Conservation (phyloP, 2,797 vertebrate genomes). For the Tolypeutes matacus region DNA sequence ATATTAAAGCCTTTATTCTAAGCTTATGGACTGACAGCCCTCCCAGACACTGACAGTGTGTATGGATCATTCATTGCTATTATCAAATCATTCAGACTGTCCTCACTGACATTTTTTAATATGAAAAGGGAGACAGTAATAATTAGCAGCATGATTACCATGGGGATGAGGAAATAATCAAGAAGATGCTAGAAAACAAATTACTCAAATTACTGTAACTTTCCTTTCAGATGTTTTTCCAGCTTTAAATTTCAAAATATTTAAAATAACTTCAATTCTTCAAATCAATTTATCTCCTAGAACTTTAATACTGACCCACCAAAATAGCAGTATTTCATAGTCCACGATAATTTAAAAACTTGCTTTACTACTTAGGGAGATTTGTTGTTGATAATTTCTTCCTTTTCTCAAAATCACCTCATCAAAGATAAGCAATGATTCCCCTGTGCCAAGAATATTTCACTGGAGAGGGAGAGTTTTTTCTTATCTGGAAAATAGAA, state of each 20-base stretch:
- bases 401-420: constrained; percentile 53
- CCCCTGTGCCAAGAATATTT: constrained; percentile 3
- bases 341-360: constrained; percentile 5
- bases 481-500: constrained; percentile 23
- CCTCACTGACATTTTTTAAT: not conserved
- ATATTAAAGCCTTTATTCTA: not conserved
- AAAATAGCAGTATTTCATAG: not conserved
- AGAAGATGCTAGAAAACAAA: not conserved
- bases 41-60: not conserved
- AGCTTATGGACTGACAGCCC: not conserved
- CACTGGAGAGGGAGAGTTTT: not conserved
- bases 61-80: not conserved
- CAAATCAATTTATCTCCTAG: constrained; percentile 11
- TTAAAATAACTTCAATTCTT: constrained; percentile 52
- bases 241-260: constrained; percentile 45
- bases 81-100: not conserved
- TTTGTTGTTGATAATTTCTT: constrained; percentile 33
- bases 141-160: not conserved
- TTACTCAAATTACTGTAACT: not conserved
- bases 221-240: not conserved
- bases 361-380: not conserved
- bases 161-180: not conserved
- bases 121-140: not conserved
- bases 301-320: not conserved
- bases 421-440: not conserved